phyloP scores from a whole-genome alignment of 2,888 invertebrate genomes.

The Nematopogon swammerdamellus region DNA sequence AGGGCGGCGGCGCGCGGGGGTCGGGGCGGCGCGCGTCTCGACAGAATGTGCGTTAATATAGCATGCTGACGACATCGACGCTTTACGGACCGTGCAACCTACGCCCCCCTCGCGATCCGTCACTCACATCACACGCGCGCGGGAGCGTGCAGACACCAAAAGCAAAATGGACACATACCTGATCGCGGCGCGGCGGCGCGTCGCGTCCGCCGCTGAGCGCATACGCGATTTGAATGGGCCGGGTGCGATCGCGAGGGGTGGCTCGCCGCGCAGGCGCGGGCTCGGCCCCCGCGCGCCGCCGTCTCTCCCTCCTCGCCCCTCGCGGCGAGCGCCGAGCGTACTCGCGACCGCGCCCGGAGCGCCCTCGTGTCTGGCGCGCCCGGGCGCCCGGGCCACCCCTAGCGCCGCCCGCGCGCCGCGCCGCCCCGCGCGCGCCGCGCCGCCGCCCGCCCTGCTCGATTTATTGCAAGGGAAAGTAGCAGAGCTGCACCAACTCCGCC shows the following conservation, averaged over 20 bases:
- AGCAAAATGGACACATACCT: conserved; percentile 55
- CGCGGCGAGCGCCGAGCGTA: no score
- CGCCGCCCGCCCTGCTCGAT: no score
- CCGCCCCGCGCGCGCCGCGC: conserved; percentile 29
- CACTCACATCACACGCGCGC: conserved; percentile 48
- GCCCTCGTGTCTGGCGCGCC: conserved; percentile 16
- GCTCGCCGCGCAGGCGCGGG: conserved; percentile 64
- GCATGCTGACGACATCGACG: no score
- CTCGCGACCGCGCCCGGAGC: no score
- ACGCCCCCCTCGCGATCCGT: conserved; percentile 14
- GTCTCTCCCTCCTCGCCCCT: conserved; percentile 33
- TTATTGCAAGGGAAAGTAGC: no score
- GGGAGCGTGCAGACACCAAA: conserved; percentile 48
- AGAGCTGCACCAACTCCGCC: no score
- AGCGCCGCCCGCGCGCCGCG: conserved; percentile 23
- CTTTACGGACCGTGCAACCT: no score
- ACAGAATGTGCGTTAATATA: no score
- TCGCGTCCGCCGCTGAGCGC: conserved; percentile 51
- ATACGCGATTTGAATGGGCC: conserved; percentile 55
- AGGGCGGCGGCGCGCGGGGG: conserved; percentile 19
- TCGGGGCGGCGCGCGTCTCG: conserved; percentile 6
- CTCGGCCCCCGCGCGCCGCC: conserved; percentile 58
- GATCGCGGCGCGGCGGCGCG: conserved; percentile 26
- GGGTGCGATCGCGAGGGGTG: conserved; percentile 49
- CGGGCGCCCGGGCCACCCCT: no score